Conservation (phyloP, 2,888 invertebrate genomes). For the Neoaliturus tenellus region DNA sequence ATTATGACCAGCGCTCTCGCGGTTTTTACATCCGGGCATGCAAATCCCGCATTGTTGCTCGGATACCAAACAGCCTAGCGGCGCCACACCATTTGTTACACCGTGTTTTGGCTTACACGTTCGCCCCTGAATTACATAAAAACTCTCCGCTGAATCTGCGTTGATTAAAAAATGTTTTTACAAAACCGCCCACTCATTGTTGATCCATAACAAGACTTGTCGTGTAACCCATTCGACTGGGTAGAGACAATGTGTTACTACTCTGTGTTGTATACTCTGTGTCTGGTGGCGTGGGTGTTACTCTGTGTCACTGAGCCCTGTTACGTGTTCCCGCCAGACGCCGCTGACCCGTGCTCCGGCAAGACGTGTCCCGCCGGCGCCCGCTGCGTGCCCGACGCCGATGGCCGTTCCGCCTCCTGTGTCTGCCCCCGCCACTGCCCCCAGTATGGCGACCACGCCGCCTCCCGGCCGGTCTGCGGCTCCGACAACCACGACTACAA, state of each 20-base stretch:
- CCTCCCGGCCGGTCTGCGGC: slow-evolving; percentile 88
- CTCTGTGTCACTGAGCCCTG: slow-evolving; percentile 67
- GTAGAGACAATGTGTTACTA: no score
- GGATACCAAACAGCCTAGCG: slow-evolving; percentile 10
- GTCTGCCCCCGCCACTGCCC: slow-evolving; percentile 88
- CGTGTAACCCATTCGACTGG: no score
- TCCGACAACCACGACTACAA: slow-evolving; percentile 89
- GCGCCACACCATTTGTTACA: not conserved
- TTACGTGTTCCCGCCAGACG: slow-evolving; percentile 75
- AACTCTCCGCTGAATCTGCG: no score
- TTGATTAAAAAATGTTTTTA: no score
- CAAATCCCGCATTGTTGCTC: slow-evolving; percentile 2
- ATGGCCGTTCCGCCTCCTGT: slow-evolving; percentile 85
- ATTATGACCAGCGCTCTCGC: not conserved
- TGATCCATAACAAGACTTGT: no score
- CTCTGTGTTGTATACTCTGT: not conserved
- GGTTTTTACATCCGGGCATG: slow-evolving; percentile 7
- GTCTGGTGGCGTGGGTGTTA: not conserved
- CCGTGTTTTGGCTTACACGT: not conserved
- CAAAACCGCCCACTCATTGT: no score
- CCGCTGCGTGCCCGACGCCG: slow-evolving; percentile 78
- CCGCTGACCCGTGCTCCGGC: slow-evolving; percentile 82
- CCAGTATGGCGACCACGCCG: slow-evolving; percentile 88
- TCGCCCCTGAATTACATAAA: not conserved
- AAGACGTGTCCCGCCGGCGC: slow-evolving; percentile 83